Percentiles rank a stretch among this genome's conserved stretches.
These are phyloP conservation scores for Axinella damicornis DNA, from an alignment of 37 sponge, comb jelly and placozoan species.

Conservation along the genomic window DNA sequence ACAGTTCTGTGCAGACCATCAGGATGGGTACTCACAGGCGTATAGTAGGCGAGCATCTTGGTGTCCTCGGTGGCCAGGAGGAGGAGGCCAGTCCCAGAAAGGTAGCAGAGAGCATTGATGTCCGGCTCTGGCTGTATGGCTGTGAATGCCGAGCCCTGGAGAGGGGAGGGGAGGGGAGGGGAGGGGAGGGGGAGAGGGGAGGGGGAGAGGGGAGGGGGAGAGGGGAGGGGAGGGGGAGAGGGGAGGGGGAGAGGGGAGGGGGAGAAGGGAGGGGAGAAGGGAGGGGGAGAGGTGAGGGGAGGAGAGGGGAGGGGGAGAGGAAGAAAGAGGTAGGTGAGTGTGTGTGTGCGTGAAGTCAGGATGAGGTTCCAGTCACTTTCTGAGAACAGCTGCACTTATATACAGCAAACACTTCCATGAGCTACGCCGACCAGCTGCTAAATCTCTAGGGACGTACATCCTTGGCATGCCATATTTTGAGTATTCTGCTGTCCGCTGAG, in stretches of 20 bases:
- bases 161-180: too few species aligned
- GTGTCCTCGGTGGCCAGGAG: slow-evolving; percentile 86
- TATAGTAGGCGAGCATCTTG: slow-evolving; percentile 87
- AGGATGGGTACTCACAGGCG: slow-evolving; percentile 79
- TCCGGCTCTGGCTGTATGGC: slow-evolving; percentile 81
- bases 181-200: too few species aligned
- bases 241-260: too few species aligned
- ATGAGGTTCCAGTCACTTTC: too few species aligned
- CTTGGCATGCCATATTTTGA: slow-evolving; percentile 91
- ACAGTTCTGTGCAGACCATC: not conserved
- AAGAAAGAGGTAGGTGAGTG: not conserved
- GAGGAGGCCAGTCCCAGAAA: slow-evolving; percentile 75
- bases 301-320: too few species aligned
- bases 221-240: not conserved
- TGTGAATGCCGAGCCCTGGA: slow-evolving; percentile 82
- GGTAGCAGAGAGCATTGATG: slow-evolving; percentile 76
- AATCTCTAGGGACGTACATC: slow-evolving; percentile 59
- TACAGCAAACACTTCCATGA: too few species aligned
- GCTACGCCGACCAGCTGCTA: too few species aligned
- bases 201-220: slow-evolving; percentile 21
- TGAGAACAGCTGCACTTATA: too few species aligned
- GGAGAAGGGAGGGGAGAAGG: not conserved
- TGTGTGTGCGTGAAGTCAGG: too few species aligned
- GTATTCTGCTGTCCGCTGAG: slow-evolving; percentile 79
- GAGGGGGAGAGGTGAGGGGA: not conserved